Conservation (phyloP, 2,888 invertebrate genomes). For the Aphidius colemani region DNA sequence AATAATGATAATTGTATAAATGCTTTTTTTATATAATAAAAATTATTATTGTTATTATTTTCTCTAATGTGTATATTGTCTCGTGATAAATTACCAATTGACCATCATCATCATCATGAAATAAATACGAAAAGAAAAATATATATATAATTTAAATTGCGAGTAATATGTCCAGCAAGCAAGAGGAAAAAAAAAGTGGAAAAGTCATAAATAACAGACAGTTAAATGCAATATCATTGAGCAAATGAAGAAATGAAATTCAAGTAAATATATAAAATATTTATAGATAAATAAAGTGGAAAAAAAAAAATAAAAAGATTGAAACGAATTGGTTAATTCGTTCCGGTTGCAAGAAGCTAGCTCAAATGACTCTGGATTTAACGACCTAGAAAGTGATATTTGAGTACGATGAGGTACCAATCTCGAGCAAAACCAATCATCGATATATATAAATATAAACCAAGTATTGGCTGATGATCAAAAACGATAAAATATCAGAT, state of each 20-base stretch:
- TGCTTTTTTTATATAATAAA: too few relatives aligned
- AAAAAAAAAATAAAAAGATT: constrained; percentile 14
- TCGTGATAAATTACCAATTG: not conserved
- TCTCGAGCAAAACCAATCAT: constrained; percentile 11
- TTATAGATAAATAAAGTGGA: constrained; percentile 19
- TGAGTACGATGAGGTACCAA: constrained; percentile 30
- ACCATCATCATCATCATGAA: not conserved
- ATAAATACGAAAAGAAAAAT: not conserved
- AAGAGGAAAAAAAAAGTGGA: too few relatives aligned
- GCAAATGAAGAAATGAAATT: constrained; percentile 32
- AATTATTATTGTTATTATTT: too few relatives aligned
- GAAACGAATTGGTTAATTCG: constrained; percentile 38
- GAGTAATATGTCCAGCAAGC: too few relatives aligned
- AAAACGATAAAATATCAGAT: constrained; percentile 28
- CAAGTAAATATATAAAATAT: constrained; percentile 34
- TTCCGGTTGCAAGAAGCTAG: constrained; percentile 41
- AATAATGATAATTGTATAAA: too few relatives aligned
- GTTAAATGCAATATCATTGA: not conserved
- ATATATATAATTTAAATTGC: not conserved
- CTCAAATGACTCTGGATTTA: constrained; percentile 38
- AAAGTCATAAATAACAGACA: too few relatives aligned
- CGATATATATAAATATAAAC: constrained; percentile 10
- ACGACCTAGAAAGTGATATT: constrained; percentile 58
- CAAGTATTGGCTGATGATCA: constrained; percentile 8
- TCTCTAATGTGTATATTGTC: too few relatives aligned